Percentiles rank a stretch among this genome's conserved stretches.
Evolutionary conservation across 2,888 invertebrate species (phyloP).

Genomic region (Lasioglossum malachurum): DNA sequence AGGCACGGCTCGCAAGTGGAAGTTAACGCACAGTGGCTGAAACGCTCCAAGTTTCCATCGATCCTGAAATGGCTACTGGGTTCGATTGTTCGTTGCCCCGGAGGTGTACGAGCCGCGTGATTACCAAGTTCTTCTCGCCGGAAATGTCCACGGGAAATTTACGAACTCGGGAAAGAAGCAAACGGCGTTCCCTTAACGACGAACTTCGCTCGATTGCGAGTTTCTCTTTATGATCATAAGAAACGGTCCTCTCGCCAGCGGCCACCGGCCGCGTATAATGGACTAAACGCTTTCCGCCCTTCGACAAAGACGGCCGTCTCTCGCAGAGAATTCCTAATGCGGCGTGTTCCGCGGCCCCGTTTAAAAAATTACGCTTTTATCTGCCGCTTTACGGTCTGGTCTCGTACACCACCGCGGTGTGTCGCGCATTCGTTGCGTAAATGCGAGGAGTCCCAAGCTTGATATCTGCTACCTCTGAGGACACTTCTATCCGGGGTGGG

Average conservation of each 20-base stretch:
- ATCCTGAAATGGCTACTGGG: conserved; percentile 30
- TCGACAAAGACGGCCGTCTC: conserved; percentile 12
- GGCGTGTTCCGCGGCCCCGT: conserved; percentile 5
- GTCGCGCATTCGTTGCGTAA: conserved; percentile 4
- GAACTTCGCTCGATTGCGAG: conserved; percentile 40
- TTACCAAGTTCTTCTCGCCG: conserved; percentile 33
- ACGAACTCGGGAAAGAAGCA: conserved; percentile 9
- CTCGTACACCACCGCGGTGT: background rate
- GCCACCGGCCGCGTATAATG: conserved; percentile 16
- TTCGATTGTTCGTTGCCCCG: conserved; percentile 29
- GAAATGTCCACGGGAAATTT: conserved; percentile 24
- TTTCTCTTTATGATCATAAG: conserved; percentile 8
- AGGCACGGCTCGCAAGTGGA: conserved; percentile 31
- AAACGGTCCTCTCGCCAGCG: conserved; percentile 8
- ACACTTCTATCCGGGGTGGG: conserved; percentile 21
- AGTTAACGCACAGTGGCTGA: conserved; percentile 45
- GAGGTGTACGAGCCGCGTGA: conserved; percentile 23
- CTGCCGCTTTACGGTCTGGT: conserved; percentile 18
- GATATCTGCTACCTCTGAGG: conserved; percentile 49
- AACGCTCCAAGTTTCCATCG: conserved; percentile 36
- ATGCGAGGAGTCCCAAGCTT: conserved; percentile 35
- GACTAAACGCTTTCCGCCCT: conserved; percentile 30
- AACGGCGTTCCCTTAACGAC: conserved; percentile 28
- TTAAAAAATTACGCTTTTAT: conserved; percentile 52
- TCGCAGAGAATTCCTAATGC: conserved; percentile 29